phyloP scores from a whole-genome alignment of 2,113 vertebrate species.

The Salvelinus namaycush region DNA sequence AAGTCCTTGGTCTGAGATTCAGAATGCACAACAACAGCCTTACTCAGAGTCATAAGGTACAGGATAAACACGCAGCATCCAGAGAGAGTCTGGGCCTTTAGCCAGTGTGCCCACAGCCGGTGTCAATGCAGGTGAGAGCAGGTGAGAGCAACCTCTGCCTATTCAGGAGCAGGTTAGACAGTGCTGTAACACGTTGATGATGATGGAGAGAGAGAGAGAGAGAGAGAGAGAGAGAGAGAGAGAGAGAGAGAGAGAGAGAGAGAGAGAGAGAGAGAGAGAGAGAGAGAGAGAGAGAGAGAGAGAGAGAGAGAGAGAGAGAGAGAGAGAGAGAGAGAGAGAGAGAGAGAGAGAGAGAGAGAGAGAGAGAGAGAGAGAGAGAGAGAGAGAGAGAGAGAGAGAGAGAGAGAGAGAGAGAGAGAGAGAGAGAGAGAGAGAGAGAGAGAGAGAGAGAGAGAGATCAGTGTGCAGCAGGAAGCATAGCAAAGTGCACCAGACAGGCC shows the following conservation, averaged over 20 bases:
- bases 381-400: neutral
- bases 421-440: neutral
- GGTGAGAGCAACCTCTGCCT: neutral
- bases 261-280: neutral
- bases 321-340: neutral
- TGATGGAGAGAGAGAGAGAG: neutral
- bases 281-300: neutral
- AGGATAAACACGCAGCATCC: neutral
- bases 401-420: neutral
- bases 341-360: neutral
- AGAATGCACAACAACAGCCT: neutral
- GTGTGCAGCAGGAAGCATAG: neutral
- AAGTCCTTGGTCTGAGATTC: neutral
- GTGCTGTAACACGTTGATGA: neutral
- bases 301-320: neutral
- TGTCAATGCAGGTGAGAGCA: neutral
- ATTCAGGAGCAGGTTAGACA: neutral
- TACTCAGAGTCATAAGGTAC: neutral
- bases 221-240: neutral
- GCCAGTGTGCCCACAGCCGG: constrained; percentile 5
- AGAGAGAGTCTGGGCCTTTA: neutral
- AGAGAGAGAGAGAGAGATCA: neutral
- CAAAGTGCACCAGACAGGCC: neutral
- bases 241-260: neutral
- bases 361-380: neutral